A percentile compares a stretch with the other conserved stretches of the same genome.
These are phyloP conservation scores for Xenentodon cancila DNA, from an alignment of 2,797 vertebrate genomes.

Conservation along the genomic window DNA sequence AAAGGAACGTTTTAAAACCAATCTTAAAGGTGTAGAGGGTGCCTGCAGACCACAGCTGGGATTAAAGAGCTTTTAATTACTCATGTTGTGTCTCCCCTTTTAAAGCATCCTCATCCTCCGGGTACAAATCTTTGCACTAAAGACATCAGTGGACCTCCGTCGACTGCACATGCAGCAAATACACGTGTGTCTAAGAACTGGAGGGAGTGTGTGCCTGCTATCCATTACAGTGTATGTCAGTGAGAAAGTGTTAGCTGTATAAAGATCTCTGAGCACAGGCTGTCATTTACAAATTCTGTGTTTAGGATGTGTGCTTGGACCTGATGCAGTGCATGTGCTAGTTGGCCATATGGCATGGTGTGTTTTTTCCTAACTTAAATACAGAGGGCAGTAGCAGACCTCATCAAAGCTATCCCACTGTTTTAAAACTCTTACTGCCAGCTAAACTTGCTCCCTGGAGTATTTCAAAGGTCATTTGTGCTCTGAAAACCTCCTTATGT, in stretches of 20 bases:
- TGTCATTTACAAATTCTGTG: constrained; percentile 63
- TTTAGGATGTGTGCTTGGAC: constrained; percentile 47
- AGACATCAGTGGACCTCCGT: constrained; percentile 51
- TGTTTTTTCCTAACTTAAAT: constrained; percentile 38
- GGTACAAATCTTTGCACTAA: constrained; percentile 54
- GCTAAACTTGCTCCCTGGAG: constrained; percentile 41
- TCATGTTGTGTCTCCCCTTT: constrained; percentile 47
- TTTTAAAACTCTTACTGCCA: constrained; percentile 43
- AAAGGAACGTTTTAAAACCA: neutral
- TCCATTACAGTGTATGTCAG: constrained; percentile 53
- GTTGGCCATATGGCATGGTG: constrained; percentile 33
- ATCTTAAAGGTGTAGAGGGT: too few species aligned
- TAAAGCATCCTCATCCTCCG: constrained; percentile 31
- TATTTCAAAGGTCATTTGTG: constrained; percentile 56
- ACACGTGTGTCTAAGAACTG: constrained; percentile 6
- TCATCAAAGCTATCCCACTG: constrained; percentile 63
- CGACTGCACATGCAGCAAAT: constrained; percentile 14
- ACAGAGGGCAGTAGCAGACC: constrained; percentile 57
- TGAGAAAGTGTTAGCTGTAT: constrained; percentile 63
- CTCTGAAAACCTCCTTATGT: constrained; percentile 28
- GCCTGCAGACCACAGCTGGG: neutral
- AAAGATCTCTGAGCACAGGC: constrained; percentile 43
- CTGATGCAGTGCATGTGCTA: constrained; percentile 29
- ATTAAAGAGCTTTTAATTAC: constrained; percentile 35
- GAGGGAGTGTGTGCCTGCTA: constrained; percentile 35